phyloP scores from a whole-genome alignment of 2,888 invertebrate genomes.

The Torymus tubicola region DNA sequence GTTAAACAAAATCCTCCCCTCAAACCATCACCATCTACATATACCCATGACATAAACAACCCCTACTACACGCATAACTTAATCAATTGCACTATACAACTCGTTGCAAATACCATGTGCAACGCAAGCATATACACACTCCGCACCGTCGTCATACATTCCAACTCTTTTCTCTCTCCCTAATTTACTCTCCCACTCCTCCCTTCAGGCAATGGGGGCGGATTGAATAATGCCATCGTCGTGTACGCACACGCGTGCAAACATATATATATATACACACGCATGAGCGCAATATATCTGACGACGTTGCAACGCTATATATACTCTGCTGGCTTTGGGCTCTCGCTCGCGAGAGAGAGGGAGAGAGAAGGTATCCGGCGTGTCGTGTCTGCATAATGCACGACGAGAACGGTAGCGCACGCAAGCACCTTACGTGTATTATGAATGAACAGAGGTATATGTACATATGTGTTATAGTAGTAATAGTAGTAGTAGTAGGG shows the following conservation, averaged over 20 bases:
- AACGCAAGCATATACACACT: no score
- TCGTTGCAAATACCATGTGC: no score
- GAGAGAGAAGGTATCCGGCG: slow-evolving; percentile 16
- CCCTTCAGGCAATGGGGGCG: slow-evolving; percentile 6
- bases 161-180: neutral
- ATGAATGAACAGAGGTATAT: slow-evolving; percentile 24
- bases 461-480: no score
- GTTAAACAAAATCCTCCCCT: no score
- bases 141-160: neutral
- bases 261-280: neutral
- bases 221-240: slow-evolving; percentile 33
- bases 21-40: no score
- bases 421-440: slow-evolving; percentile 11
- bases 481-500: no score
- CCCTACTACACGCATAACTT: no score
- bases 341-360: no score
- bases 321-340: no score
- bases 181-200: neutral
- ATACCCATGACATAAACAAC: no score
- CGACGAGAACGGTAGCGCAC: neutral
- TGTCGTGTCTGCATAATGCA: slow-evolving; percentile 44
- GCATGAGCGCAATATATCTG: neutral
- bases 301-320: no score
- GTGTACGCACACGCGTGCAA: neutral
- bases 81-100: no score